Percentiles rank a stretch among this genome's conserved stretches.
Evolutionary conservation across 2,797 vertebrate genomes (phyloP).

Genomic region (Protosalanx chinensis): DNA sequence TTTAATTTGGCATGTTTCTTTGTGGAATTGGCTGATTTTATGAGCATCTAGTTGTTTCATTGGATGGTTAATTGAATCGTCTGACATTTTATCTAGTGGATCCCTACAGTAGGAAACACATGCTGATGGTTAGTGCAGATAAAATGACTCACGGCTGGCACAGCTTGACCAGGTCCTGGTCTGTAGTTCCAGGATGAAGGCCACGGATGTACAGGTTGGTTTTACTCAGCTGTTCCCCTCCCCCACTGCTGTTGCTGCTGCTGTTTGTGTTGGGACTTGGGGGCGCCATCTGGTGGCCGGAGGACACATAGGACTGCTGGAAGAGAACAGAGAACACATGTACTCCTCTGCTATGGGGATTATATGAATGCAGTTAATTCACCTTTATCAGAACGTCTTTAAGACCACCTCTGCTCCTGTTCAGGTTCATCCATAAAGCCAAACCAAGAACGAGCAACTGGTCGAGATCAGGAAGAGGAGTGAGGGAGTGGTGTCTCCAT

Average conservation of each 20-base stretch:
- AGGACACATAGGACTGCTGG: slow-evolving; percentile 87
- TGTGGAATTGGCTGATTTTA: neutral
- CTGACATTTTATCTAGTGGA: neutral
- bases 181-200: slow-evolving; percentile 88
- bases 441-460: too few relatives aligned
- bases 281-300: slow-evolving; percentile 87
- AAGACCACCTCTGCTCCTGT: neutral
- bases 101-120: neutral
- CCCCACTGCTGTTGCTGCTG: slow-evolving; percentile 75
- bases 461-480: neutral
- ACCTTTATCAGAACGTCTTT: neutral
- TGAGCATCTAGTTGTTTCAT: neutral
- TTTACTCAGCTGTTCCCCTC: slow-evolving; percentile 89
- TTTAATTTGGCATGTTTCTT: neutral
- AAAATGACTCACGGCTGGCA: slow-evolving; percentile 87
- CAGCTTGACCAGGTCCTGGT: slow-evolving; percentile 93
- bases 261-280: slow-evolving; percentile 85
- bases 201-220: slow-evolving; percentile 94
- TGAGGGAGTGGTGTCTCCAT: neutral
- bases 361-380: too few relatives aligned
- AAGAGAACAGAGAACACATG: slow-evolving; percentile 21
- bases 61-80: neutral
- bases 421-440: neutral
- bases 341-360: slow-evolving; percentile 7
- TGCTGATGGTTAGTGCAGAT: neutral